Base-by-base conservation (phyloP, 2,888 invertebrate species). In the Chironomus tentans region DNA sequence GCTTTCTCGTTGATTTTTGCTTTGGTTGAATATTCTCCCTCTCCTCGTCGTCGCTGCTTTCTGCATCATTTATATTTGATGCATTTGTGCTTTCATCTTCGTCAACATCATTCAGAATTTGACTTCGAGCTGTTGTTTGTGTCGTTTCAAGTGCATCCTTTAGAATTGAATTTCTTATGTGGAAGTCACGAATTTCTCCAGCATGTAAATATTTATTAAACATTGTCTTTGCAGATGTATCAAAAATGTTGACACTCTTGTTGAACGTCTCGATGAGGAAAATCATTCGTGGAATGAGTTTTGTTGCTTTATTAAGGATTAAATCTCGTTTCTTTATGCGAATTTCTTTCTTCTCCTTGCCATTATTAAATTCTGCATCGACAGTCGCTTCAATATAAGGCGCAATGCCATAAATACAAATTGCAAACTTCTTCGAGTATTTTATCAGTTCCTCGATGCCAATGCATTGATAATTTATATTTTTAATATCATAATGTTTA, bases 111-210 rank as follows among this genome's bases (percentile, higher is more conserved):
- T 24, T 65, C 3, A 56, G 7, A 15, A 7, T 56, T 56, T 56
- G 56, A 56, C 56, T 56, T 56, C 56, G n/a, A 7, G 56, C 69
- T 12, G n/a, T 18, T 46, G 18, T 38, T 69, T 69, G 38, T 28
- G 15, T 69, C 2, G n/a, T 5, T n/a, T 28, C 46, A 10, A 28
- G 24, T 28, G 46, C 69, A 46, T 69, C 15, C 28, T n/a, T n/a
- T n/a, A 69, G 7, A 3, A 46, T 13, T 48, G 47, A 15, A 4
- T 21, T 48, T 48, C n/a, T n/a, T 18, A 72, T 72, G 3, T 50
- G 56, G 24, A 72, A 72, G 24, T 72, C 72, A 6, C 72, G 28
- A 7, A 72, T 62, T 12, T 72, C 72, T 5, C 72, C 72, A 15
- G 72, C 38, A 61, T 72, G 62, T 12, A 72, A n/a, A 21, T 38